phyloP scores from a whole-genome alignment of 1,140 invertebrate species.

The Apis laboriosa region DNA sequence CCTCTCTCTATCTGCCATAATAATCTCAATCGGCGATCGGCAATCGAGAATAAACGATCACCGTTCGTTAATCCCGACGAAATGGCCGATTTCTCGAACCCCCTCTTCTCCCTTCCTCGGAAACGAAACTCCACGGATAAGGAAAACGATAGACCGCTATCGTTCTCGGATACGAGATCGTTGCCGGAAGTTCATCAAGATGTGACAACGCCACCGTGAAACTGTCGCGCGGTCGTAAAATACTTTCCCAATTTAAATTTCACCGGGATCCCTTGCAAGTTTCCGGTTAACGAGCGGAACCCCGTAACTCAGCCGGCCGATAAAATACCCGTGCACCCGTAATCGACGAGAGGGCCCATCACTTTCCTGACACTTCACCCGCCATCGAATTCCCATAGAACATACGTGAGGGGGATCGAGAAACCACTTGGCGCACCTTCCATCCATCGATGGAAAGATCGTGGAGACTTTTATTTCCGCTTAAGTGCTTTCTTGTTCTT shows the following conservation, averaged over 20 bases:
- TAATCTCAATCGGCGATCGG: conserved; percentile 18
- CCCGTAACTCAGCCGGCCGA: conserved; percentile 73
- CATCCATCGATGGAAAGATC: no score
- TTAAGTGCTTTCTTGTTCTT: no score
- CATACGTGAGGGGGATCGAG: no score
- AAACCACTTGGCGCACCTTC: no score
- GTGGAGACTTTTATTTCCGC: no score
- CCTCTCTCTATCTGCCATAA: conserved; percentile 19
- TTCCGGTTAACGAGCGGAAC: conserved; percentile 80
- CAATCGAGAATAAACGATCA: conserved; percentile 54
- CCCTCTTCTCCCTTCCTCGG: conserved; percentile 37
- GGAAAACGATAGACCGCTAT: conserved; percentile 17
- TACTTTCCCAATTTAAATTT: conserved; percentile 82
- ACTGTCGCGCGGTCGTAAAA: conserved; percentile 79
- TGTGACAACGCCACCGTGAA: conserved; percentile 81
- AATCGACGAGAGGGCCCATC: conserved; percentile 69
- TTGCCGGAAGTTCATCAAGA: conserved; percentile 81
- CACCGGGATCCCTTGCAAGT: conserved; percentile 73
- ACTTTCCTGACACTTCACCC: conserved; percentile 46
- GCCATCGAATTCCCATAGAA: conserved; percentile 21
- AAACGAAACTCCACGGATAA: conserved; percentile 48
- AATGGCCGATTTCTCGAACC: conserved; percentile 53
- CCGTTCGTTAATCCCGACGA: conserved; percentile 64
- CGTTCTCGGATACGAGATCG: conserved; percentile 51
- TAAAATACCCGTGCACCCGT: conserved; percentile 72